A percentile compares a stretch with the other conserved stretches of the same genome.
phyloP scores from a whole-genome alignment of 2,113 vertebrate genomes.

The Xerus inauris region DNA sequence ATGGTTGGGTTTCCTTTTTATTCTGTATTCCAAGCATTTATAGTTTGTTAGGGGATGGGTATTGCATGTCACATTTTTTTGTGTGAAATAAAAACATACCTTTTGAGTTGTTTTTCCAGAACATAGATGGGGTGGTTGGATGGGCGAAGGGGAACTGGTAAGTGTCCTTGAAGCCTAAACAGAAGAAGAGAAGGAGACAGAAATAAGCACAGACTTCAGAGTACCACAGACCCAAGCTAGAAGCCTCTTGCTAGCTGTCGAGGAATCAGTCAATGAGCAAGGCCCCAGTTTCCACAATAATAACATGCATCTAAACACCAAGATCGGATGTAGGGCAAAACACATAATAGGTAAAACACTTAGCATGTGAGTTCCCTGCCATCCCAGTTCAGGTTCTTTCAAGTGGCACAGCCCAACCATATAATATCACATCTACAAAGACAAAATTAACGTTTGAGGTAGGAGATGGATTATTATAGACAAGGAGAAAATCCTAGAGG shows the following conservation, averaged over 20 bases:
- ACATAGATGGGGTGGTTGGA: background rate
- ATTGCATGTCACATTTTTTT: slow-evolving; percentile 36
- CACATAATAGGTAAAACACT: background rate
- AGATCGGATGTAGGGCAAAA: background rate
- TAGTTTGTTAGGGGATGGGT: slow-evolving; percentile 59
- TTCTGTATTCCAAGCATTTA: slow-evolving; percentile 59
- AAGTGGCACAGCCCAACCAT: background rate
- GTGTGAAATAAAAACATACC: slow-evolving; percentile 69
- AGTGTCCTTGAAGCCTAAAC: background rate
- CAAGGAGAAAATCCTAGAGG: background rate
- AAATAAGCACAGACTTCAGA: background rate
- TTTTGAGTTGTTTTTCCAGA: slow-evolving; percentile 63
- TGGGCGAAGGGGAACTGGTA: background rate
- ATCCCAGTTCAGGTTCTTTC: background rate
- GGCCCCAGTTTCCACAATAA: slow-evolving; percentile 11
- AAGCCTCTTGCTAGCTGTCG: background rate
- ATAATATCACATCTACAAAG: background rate
- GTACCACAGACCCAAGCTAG: background rate
- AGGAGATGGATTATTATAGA: background rate
- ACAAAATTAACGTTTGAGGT: background rate
- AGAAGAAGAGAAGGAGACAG: background rate
- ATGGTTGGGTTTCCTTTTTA: slow-evolving; percentile 59
- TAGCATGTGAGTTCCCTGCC: background rate
- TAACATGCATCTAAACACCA: background rate
- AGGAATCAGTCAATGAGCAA: background rate